Evolutionary conservation across 2,888 invertebrate species (phyloP).

Genomic region (Ernsta delagoae): DNA sequence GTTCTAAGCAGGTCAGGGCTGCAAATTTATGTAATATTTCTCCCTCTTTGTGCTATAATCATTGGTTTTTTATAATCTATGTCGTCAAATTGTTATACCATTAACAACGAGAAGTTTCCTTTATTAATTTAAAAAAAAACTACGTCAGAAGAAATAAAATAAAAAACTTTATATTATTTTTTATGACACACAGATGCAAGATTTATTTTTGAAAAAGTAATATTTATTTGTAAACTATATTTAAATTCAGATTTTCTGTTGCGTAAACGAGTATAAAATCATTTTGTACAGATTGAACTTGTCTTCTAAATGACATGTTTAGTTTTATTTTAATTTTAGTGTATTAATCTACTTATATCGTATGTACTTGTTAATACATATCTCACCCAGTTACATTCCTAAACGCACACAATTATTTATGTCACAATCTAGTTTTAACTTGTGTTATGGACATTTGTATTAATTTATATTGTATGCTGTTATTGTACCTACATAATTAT

Average conservation of each 20-base stretch:
- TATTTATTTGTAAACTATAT: not conserved
- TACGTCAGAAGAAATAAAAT: too few species aligned
- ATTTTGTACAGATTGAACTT: not conserved
- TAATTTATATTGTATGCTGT: too few species aligned
- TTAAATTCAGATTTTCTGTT: not conserved
- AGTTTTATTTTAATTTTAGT: not conserved
- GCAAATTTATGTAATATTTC: slow-evolving; percentile 43
- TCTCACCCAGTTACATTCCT: slow-evolving; percentile 25
- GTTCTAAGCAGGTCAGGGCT: slow-evolving; percentile 51
- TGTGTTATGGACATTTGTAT: not conserved
- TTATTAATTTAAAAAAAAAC: too few species aligned
- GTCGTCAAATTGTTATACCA: not conserved
- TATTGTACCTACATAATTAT: not conserved
- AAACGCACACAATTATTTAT: slow-evolving; percentile 22
- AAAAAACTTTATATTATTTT: too few species aligned
- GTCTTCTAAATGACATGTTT: not conserved
- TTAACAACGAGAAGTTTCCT: not conserved
- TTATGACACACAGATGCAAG: not conserved
- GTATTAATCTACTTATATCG: not conserved
- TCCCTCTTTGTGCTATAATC: slow-evolving; percentile 32
- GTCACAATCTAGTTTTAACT: slow-evolving; percentile 28
- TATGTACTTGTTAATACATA: not conserved
- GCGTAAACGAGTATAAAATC: not conserved
- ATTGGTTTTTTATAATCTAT: slow-evolving; percentile 19
- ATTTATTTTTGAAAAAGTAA: not conserved